Evolutionary conservation across 2,797 vertebrate genomes (phyloP), one percentile per base, ranked within the genome.

Genomic region (Chaunax sp.): DNA sequence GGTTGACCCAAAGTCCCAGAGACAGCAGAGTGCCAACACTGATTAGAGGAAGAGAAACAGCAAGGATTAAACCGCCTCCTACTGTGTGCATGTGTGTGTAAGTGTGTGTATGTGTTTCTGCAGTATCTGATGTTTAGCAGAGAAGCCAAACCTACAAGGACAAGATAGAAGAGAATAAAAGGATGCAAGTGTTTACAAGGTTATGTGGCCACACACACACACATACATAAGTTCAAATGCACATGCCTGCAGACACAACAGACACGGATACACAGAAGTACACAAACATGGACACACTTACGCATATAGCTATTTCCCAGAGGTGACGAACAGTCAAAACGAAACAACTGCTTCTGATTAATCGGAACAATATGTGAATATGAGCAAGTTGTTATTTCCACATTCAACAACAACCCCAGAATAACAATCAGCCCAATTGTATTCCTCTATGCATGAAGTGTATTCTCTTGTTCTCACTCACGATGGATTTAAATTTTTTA

Each of bases 1-100:
- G 67, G 69, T 22, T 85, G 81, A 88, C 77, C 77, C 71, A 51
- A 44, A 73, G 64, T 75, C 83, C 75, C 56, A 51, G 50, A 54
- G 84, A 77, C 71, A 84, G 66, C 69, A 62, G 64, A 68, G 56
- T 43, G 72, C 62, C 73, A 78, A 73, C 72, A 76, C 69, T 82
- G 81, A 87, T 83, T 74, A 83, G 69, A 83, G 43, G 66, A 82
- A 77, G 6, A 51, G 65, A 76, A 43, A 44, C 64, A 56, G 20
- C 51, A 64, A 47, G 61, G 44, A 65, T 64, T 75, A 58, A 86
- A 70, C 62, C 49, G 37, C 41, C 15, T 70, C 41, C 20, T n/a
- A 15, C 64, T 62, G 63, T 66, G 66, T 79, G 66, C 72, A 50
- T 66, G 46, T 47, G 46, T 47, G 23, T 10, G 15, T 16, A 8